phyloP scores from a whole-genome alignment of 2,797 vertebrate genomes.

The Pagetopsis macropterus region DNA sequence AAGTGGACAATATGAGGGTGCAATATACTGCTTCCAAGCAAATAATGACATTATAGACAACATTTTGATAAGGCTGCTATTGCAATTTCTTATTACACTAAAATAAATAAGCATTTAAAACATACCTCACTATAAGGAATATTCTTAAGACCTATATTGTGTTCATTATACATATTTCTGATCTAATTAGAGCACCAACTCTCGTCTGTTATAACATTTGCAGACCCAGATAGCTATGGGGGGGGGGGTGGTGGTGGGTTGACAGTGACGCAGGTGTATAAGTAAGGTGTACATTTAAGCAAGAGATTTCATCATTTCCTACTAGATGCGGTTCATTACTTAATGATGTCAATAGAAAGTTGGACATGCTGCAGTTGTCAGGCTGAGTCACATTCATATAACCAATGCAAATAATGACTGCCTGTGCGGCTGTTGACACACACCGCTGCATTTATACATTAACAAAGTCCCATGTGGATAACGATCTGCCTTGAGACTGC shows the following conservation, averaged over 20 bases:
- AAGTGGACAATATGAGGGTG: neutral
- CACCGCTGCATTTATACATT: neutral
- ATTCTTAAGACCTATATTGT: neutral
- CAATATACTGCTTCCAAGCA: neutral
- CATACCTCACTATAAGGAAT: neutral
- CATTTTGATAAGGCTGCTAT: neutral
- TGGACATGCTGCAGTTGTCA: neutral
- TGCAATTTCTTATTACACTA: neutral
- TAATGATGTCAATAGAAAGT: conserved; percentile 4
- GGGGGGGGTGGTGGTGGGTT: conserved; percentile 10
- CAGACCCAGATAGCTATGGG: conserved; percentile 6
- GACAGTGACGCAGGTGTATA: neutral
- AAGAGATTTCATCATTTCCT: conserved; percentile 14
- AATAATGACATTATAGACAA: neutral
- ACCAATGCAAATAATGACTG: conserved; percentile 1
- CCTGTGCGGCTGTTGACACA: conserved; percentile 4
- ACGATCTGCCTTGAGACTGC: neutral
- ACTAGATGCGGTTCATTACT: conserved; percentile 24
- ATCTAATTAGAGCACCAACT: conserved; percentile 1
- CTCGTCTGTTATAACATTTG: neutral
- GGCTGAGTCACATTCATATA: conserved; percentile 18
- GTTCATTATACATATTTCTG: neutral
- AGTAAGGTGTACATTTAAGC: conserved; percentile 32
- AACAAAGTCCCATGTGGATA: neutral
- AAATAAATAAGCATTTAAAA: neutral